Percentiles rank a stretch among this genome's conserved stretches.
These are phyloP conservation scores for Notarius quadriscutis DNA, from an alignment of 2,113 vertebrate genomes.

Conservation along the genomic window DNA sequence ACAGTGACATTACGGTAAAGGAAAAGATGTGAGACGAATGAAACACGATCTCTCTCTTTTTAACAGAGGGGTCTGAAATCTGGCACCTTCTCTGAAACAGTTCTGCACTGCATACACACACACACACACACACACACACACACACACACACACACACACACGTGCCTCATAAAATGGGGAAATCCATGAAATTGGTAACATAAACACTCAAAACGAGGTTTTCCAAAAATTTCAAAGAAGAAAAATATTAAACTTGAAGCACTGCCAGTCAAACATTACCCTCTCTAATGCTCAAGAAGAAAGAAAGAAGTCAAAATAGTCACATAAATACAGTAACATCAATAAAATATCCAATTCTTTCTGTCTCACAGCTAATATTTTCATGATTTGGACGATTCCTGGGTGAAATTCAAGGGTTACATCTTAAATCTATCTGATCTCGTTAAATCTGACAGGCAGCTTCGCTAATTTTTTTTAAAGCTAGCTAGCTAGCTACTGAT, in stretches of 20 bases:
- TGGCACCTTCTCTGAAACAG: slow-evolving; percentile 56
- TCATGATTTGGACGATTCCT: not conserved
- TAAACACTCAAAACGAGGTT: not conserved
- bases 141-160: too few relatives aligned
- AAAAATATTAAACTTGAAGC: not conserved
- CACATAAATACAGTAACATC: not conserved
- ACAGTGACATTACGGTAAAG: slow-evolving; percentile 37
- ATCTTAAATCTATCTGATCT: not conserved
- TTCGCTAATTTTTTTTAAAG: not conserved
- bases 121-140: not conserved
- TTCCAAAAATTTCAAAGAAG: not conserved
- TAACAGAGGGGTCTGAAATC: slow-evolving; percentile 62
- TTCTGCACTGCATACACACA: not conserved
- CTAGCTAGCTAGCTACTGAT: not conserved
- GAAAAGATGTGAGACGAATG: slow-evolving; percentile 20
- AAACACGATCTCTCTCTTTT: not conserved
- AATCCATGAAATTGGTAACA: not conserved
- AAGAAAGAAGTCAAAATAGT: not conserved
- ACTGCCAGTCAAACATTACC: not conserved
- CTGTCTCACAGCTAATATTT: not conserved
- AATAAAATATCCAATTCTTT: not conserved
- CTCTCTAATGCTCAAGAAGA: not conserved
- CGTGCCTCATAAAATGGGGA: not conserved
- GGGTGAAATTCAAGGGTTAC: not conserved
- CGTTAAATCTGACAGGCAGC: not conserved